Evolutionary conservation across 2,888 invertebrate species (phyloP).

Genomic region (Maniola hyperantus): DNA sequence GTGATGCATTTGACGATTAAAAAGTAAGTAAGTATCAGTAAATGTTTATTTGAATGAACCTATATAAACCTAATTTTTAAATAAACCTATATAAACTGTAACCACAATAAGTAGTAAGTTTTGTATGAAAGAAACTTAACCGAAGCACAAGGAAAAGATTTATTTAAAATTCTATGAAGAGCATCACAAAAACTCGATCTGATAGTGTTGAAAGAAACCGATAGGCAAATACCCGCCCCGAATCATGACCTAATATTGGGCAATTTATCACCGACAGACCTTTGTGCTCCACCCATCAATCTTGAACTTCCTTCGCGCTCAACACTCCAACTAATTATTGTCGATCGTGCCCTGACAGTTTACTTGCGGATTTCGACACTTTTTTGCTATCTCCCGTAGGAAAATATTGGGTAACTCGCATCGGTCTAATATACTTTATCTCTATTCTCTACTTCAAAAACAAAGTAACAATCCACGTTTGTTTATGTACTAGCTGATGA

Average conservation of each 20-base stretch:
- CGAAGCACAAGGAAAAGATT: conserved; percentile 6
- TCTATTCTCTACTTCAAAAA: too few relatives aligned
- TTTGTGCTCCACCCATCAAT: conserved; percentile 76
- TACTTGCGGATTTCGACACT: conserved; percentile 61
- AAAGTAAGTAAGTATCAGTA: too few relatives aligned
- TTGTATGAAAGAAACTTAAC: too few relatives aligned
- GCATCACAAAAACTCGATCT: conserved; percentile 16
- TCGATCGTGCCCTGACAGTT: conserved; percentile 71
- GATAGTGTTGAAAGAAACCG: conserved; percentile 24
- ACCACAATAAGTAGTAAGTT: too few relatives aligned
- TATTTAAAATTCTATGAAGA: conserved; percentile 15
- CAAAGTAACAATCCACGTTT: too few relatives aligned
- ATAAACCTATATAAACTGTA: too few relatives aligned
- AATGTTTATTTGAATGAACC: too few relatives aligned
- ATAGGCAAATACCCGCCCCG: conserved; percentile 59
- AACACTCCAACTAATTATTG: conserved; percentile 79
- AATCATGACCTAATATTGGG: conserved; percentile 80
- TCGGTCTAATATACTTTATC: not conserved
- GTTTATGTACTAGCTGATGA: too few relatives aligned
- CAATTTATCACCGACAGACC: conserved; percentile 81
- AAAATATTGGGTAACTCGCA: conserved; percentile 13
- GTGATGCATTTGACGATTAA: too few relatives aligned
- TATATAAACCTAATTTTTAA: too few relatives aligned
- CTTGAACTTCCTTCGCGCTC: conserved; percentile 73
- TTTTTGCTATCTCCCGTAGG: conserved; percentile 51